Evolutionary conservation across 2,113 vertebrate genomes (phyloP).

Genomic region (Amphilophus citrinellus): DNA sequence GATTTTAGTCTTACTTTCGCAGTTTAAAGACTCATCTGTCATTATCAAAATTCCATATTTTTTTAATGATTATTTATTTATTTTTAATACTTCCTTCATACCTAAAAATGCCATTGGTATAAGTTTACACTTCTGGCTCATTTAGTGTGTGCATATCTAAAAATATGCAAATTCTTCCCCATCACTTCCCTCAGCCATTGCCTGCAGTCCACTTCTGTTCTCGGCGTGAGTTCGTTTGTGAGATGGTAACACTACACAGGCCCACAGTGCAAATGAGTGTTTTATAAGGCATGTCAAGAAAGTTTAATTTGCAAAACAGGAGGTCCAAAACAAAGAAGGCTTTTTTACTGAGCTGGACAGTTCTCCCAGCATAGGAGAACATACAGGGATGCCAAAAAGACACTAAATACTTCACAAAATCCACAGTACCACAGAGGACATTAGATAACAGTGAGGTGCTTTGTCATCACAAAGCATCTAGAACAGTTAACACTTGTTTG

Average conservation of each 20-base stretch:
- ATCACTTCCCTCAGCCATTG: neutral
- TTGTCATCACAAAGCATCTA: neutral
- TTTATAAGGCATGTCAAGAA: neutral
- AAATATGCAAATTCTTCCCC: neutral
- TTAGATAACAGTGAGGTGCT: neutral
- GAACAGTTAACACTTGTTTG: neutral
- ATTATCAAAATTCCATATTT: neutral
- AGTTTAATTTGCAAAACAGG: neutral
- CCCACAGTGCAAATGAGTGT: neutral
- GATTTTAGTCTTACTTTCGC: neutral
- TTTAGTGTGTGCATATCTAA: neutral
- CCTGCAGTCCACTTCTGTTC: neutral
- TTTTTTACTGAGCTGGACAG: neutral
- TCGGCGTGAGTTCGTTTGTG: neutral
- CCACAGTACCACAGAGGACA: neutral
- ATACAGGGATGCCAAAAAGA: neutral
- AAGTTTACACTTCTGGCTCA: neutral
- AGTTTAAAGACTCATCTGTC: neutral
- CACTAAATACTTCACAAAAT: neutral
- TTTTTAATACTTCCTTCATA: neutral
- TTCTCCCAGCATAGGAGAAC: neutral
- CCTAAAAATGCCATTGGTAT: neutral
- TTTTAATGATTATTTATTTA: neutral
- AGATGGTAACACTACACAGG: neutral
- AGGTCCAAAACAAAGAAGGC: no score